Evolutionary conservation across 2,113 vertebrate species (phyloP).

Genomic region (Hypanus sabinus): DNA sequence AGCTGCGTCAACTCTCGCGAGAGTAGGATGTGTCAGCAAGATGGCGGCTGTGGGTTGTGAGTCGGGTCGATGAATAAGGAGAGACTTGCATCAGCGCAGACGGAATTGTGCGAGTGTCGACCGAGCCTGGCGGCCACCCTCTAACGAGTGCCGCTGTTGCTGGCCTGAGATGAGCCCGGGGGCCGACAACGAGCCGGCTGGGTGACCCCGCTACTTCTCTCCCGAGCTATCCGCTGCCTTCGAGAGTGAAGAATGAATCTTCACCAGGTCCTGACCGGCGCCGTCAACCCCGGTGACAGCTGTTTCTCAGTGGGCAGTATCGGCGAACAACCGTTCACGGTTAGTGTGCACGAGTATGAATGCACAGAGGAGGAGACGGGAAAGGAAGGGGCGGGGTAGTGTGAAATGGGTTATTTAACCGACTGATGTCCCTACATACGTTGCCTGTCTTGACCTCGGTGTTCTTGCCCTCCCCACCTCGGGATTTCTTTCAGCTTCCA

Average conservation of each 20-base stretch:
- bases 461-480: no score
- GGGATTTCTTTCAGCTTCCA: neutral
- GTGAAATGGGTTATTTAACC: no score
- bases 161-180: constrained; percentile 3
- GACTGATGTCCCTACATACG: no score
- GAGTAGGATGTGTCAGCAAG: neutral
- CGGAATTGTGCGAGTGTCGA: neutral
- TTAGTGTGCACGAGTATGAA: constrained; percentile 51
- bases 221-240: no score
- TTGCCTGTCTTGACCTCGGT: no score
- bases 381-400: neutral
- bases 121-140: neutral
- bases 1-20: neutral
- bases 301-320: constrained; percentile 85
- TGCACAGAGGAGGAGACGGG: neutral
- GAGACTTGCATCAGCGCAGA: neutral
- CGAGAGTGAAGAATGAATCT: constrained; percentile 68
- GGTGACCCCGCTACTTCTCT: neutral
- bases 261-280: constrained; percentile 92
- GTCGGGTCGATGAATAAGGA: neutral
- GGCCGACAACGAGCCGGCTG: neutral
- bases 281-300: constrained; percentile 88
- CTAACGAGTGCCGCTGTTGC: neutral
- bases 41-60: neutral
- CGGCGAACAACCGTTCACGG: constrained; percentile 79